phyloP scores from a whole-genome alignment of 2,113 vertebrate species.

The Tringa solitaria region DNA sequence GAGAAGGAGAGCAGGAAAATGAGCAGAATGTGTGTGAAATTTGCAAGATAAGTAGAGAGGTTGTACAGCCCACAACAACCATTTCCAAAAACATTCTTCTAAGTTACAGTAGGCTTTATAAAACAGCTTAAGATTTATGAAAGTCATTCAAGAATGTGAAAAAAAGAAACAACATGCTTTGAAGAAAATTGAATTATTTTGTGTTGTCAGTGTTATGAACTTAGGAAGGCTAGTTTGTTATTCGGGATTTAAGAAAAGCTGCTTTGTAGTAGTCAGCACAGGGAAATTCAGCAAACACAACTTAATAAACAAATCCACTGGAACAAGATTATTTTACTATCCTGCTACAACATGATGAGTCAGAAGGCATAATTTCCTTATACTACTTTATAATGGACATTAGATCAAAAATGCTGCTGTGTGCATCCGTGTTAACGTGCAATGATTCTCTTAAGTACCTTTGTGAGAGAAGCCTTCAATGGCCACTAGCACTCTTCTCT shows the following conservation, averaged over 20 bases:
- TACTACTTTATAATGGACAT: neutral
- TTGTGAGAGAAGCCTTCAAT: conserved; percentile 23
- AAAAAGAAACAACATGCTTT: neutral
- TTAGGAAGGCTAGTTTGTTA: neutral
- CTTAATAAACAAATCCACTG: neutral
- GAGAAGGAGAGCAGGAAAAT: neutral
- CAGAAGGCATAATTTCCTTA: neutral
- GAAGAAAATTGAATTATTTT: neutral
- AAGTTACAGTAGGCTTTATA: neutral
- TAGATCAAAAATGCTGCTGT: neutral
- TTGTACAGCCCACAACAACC: neutral
- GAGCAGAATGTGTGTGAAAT: neutral
- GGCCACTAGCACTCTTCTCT: conserved; percentile 36
- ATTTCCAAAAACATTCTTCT: neutral
- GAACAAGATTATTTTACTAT: neutral
- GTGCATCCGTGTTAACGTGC: neutral
- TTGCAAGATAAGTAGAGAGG: neutral
- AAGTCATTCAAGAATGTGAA: neutral
- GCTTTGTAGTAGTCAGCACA: neutral
- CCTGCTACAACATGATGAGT: neutral
- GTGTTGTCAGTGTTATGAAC: fast-evolving
- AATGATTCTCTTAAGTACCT: conserved; percentile 49
- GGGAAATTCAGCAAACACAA: neutral
- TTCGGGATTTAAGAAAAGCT: neutral
- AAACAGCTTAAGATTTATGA: neutral